A percentile compares a stretch with the other conserved stretches of the same genome.
Evolutionary conservation across 2,888 invertebrate genomes (phyloP).

Genomic region (Pandemis corylana): DNA sequence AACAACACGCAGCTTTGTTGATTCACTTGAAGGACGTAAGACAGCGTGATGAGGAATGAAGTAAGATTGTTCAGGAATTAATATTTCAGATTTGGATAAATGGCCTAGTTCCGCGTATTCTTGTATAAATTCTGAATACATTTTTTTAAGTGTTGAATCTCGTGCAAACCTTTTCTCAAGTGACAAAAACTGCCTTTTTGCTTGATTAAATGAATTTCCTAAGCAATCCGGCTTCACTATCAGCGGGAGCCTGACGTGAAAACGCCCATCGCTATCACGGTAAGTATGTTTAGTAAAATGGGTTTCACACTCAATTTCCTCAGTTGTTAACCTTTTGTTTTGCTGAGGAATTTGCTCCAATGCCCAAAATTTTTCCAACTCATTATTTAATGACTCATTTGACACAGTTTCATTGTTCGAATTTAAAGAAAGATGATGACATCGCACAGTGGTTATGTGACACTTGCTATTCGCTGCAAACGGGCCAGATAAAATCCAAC

Average conservation of each 20-base stretch:
- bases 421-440: neutral
- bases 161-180: conserved; percentile 4
- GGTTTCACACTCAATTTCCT: conserved; percentile 10
- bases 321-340: too few relatives aligned
- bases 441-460: neutral
- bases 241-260: conserved; percentile 4
- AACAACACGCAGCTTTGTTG: conserved; percentile 15
- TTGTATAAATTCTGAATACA: neutral
- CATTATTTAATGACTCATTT: neutral
- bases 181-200: conserved; percentile 8
- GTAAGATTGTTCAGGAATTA: neutral
- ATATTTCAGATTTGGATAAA: neutral
- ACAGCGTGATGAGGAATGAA: neutral
- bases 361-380: neutral
- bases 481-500: conserved; percentile 40
- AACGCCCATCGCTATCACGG: conserved; percentile 4
- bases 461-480: neutral
- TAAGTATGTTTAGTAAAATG: conserved; percentile 14
- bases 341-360: too few relatives aligned
- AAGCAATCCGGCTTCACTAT: conserved; percentile 10
- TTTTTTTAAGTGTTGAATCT: neutral
- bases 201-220: conserved; percentile 7
- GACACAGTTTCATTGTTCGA: neutral
- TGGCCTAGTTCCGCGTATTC: neutral
- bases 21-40: neutral